Evolutionary conservation across 1,140 invertebrate genomes (phyloP).

Genomic region (Papilio machaon): DNA sequence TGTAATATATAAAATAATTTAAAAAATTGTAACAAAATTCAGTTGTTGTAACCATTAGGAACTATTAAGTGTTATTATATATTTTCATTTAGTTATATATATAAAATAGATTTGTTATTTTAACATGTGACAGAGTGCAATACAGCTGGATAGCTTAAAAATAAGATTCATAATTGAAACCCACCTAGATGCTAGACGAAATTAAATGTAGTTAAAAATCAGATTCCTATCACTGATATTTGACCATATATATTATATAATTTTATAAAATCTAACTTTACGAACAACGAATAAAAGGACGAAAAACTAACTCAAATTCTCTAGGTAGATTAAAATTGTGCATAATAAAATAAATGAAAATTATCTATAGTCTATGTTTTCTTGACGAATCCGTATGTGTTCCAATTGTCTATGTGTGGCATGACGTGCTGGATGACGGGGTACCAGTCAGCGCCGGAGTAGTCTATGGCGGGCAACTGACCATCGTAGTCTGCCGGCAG

Average conservation of each 20-base stretch:
- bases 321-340: background rate
- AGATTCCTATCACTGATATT: too few species aligned
- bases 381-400: slow-evolving; percentile 84
- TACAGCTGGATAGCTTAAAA: background rate
- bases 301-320: background rate
- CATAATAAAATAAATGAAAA: background rate
- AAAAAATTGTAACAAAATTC: background rate
- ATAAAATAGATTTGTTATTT: background rate
- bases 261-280: too few species aligned
- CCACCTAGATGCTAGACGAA: slow-evolving; percentile 8
- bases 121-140: background rate
- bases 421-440: slow-evolving; percentile 84
- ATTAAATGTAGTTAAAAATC: background rate
- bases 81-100: background rate
- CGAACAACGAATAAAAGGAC: background rate
- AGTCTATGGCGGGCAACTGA: slow-evolving; percentile 87
- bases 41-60: background rate
- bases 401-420: slow-evolving; percentile 86
- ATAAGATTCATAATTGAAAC: background rate
- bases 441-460: slow-evolving; percentile 88
- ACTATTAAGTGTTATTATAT: background rate
- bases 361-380: slow-evolving; percentile 56
- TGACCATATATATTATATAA: too few species aligned
- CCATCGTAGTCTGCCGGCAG: slow-evolving; percentile 90
- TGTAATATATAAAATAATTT: background rate